Evolutionary conservation across 1,140 invertebrate species (phyloP), one percentile per base, ranked within the genome.

Genomic region (Papilio polyxenes): DNA sequence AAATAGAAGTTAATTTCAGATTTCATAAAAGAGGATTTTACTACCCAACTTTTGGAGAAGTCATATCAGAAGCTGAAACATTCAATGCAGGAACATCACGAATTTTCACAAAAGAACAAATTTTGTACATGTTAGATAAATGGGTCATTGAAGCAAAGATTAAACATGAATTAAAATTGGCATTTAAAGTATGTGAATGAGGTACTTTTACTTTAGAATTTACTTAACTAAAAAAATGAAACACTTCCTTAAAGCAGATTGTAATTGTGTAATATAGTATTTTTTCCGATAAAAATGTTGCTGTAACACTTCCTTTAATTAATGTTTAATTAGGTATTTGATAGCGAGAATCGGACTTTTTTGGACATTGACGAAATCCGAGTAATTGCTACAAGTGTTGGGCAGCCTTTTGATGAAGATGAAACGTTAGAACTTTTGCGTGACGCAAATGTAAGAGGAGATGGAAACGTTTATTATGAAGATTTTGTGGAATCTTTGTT

Each of bases 391-490:
- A 91, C 85, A 13, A 77, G 11, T 0, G 90, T 91, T 84, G 92
- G 86, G 17, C 86, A 92, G 82, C 81, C 83, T 8, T 93, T 92
- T 76, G 84, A 83, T 82, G 86, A 87, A 80, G 80, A 80, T 20
- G 93, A 94, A 88, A 83, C 82, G 17, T 48, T 82, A 75, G 93
- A 94, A 86, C 79, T 93, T 44, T 23, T 93, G 59, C 87, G 91
- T n/a, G 93, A 94, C 83, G 92, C 89, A 5, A 92, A 94, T 83
- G 89, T 93, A 17, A 87, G 89, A 37, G 93, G 93, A 1, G 91
- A 92, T 83, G 93, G 93, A 23, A 93, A 92, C 81, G 85, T 94
- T 40, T 87, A 88, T 65, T 94, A 93, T 85, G 89, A 87, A 75
- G 86, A 93, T 78, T 94, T 94, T 84, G 83, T 93, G 44, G 89